Percentiles rank a stretch among this genome's conserved stretches.
phyloP scores from a whole-genome alignment of 2,888 invertebrate species.

The Phymatocera aterrima region DNA sequence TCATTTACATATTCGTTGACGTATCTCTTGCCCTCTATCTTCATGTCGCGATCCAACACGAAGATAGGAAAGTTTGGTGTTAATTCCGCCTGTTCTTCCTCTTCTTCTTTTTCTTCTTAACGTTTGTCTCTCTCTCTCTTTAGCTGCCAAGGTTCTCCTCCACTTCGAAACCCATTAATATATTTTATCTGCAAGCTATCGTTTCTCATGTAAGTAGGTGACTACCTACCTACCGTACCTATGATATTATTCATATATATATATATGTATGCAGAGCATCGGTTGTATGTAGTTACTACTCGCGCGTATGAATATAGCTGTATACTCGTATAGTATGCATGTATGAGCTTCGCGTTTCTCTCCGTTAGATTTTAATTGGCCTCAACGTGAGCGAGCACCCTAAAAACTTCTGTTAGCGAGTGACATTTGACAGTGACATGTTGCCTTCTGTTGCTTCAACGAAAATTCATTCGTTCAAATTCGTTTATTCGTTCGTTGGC shows the following conservation, averaged over 20 bases:
- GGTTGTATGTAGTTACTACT: too few relatives aligned
- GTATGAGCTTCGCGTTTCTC: not conserved
- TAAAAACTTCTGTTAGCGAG: not conserved
- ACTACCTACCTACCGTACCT: too few relatives aligned
- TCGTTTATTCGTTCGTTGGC: too few relatives aligned
- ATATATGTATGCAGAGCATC: not conserved
- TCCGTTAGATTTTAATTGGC: constrained; percentile 47
- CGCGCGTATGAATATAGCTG: too few relatives aligned
- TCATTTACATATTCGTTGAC: constrained; percentile 47
- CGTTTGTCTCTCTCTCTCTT: not conserved
- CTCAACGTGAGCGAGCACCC: not conserved
- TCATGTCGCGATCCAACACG: constrained; percentile 19
- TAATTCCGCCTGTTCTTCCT: constrained; percentile 24
- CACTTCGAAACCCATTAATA: constrained; percentile 1
- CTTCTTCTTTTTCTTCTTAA: not conserved
- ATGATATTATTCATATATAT: not conserved
- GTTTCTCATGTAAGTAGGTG: not conserved
- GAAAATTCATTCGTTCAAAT: too few relatives aligned
- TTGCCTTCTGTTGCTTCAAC: not conserved
- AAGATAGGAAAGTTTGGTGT: constrained; percentile 42
- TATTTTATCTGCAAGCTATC: constrained; percentile 18
- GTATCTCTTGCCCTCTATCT: constrained; percentile 34
- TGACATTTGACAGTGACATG: constrained; percentile 28
- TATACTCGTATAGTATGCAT: not conserved
- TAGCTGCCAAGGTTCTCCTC: not conserved